These are phyloP conservation scores for Sebastes schlegelii DNA, from an alignment of 2,113 vertebrate genomes.

Conservation along the genomic window DNA sequence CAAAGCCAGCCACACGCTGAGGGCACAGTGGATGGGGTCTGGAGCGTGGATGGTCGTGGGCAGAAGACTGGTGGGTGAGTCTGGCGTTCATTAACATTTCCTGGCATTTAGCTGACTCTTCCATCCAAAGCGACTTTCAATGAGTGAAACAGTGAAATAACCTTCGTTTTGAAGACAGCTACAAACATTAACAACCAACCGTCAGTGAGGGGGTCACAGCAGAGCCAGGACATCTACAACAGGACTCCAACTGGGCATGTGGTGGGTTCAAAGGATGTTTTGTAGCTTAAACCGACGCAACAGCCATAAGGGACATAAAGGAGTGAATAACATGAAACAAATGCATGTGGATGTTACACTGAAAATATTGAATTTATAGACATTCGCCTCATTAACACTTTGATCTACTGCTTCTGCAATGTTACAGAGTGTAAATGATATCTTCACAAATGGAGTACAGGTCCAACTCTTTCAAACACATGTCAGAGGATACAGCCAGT, in stretches of 20 bases:
- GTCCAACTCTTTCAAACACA: slow-evolving; percentile 5
- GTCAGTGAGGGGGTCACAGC: slow-evolving; percentile 14
- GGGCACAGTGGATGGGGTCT: slow-evolving; percentile 59
- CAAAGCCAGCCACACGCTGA: slow-evolving; percentile 74
- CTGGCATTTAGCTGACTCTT: slow-evolving; percentile 38
- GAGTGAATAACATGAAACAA: not conserved
- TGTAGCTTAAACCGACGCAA: not conserved
- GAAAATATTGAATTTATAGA: not conserved
- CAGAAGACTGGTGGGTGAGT: slow-evolving; percentile 41
- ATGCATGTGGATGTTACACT: not conserved
- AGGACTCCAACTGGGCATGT: not conserved
- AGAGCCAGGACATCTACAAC: not conserved
- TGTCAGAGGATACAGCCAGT: slow-evolving; percentile 30
- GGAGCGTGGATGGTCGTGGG: slow-evolving; percentile 60
- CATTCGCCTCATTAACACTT: not conserved
- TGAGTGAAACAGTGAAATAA: slow-evolving; percentile 10
- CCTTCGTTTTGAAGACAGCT: not conserved
- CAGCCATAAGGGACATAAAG: not conserved
- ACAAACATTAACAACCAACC: not conserved
- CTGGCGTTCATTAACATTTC: slow-evolving; percentile 59
- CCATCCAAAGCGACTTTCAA: slow-evolving; percentile 20
- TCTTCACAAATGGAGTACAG: not conserved
- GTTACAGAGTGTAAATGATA: not conserved
- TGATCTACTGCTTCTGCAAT: not conserved
- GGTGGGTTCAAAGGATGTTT: not conserved